Conservation (phyloP, 2,888 invertebrate genomes). For the Drosophila robusta region DNA sequence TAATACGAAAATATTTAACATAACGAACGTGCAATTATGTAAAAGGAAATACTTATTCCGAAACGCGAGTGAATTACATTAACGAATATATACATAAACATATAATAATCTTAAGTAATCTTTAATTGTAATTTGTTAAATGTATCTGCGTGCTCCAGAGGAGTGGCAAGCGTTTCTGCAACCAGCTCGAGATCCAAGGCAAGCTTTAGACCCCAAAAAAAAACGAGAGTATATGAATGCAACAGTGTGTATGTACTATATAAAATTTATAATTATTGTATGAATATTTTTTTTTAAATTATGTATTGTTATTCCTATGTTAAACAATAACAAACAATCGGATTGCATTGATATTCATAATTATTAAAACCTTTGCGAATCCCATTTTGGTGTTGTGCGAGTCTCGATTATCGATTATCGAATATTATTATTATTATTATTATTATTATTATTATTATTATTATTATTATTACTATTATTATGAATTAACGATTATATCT, state of each 20-base stretch:
- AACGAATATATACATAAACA: constrained; percentile 4
- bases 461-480: constrained; percentile 12
- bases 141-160: constrained; percentile 1
- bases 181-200: constrained; percentile 35
- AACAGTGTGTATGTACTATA: constrained; percentile 54
- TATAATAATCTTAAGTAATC: constrained; percentile 24
- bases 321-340: constrained; percentile 21
- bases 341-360: constrained; percentile 31
- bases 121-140: constrained; percentile 21
- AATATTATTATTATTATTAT: constrained; percentile 14
- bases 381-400: constrained; percentile 47
- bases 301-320: constrained; percentile 48
- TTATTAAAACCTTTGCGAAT: constrained; percentile 33
- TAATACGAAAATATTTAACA: constrained; percentile 9
- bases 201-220: constrained; percentile 44
- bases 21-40: constrained; percentile 62
- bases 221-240: constrained; percentile 20
- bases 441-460: constrained; percentile 14
- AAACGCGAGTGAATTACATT: constrained; percentile 28
- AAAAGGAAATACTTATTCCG: constrained; percentile 9
- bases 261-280: constrained; percentile 15
- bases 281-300: constrained; percentile 37
- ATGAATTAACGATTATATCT: constrained; percentile 49
- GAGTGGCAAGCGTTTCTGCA: constrained; percentile 4
- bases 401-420: constrained; percentile 38